Evolutionary conservation across 1,140 invertebrate genomes (phyloP).

Genomic region (Apis cerana): DNA sequence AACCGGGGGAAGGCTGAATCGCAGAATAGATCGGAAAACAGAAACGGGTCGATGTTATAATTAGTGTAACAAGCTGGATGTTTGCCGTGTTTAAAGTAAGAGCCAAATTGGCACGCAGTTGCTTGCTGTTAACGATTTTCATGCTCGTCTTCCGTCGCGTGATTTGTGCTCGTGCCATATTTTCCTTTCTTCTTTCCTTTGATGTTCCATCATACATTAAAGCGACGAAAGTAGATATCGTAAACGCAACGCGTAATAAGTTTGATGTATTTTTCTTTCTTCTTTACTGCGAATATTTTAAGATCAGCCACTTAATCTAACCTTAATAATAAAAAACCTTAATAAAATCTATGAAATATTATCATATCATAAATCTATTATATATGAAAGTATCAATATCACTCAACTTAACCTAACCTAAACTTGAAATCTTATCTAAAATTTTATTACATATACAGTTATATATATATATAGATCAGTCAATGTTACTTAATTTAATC

Average conservation of each 20-base stretch:
- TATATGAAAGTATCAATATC: no score
- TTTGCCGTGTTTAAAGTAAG: slow-evolving; percentile 25
- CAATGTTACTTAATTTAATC: no score
- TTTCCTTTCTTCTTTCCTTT: slow-evolving; percentile 1
- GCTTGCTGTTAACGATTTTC: slow-evolving; percentile 11
- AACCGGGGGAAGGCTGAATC: not conserved
- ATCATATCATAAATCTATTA: no score
- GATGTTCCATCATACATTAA: not conserved
- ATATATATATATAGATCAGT: no score
- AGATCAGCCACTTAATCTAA: no score
- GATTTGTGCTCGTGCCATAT: not conserved
- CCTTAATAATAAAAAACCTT: no score
- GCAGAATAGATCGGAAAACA: not conserved
- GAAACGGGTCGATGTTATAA: slow-evolving; percentile 45
- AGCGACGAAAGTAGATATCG: not conserved
- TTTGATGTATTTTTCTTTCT: not conserved
- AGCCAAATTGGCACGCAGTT: slow-evolving; percentile 29
- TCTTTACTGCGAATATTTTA: no score
- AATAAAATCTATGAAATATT: no score
- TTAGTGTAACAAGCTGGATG: slow-evolving; percentile 36
- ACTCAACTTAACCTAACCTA: no score
- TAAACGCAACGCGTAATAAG: slow-evolving; percentile 16
- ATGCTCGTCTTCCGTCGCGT: slow-evolving; percentile 6
- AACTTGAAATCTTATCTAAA: no score
- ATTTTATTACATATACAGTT: no score